A percentile compares a stretch with the other conserved stretches of the same genome.
These are phyloP conservation scores for Hippoglossus stenolepis DNA, from an alignment of 2,113 vertebrate genomes.

Conservation along the genomic window DNA sequence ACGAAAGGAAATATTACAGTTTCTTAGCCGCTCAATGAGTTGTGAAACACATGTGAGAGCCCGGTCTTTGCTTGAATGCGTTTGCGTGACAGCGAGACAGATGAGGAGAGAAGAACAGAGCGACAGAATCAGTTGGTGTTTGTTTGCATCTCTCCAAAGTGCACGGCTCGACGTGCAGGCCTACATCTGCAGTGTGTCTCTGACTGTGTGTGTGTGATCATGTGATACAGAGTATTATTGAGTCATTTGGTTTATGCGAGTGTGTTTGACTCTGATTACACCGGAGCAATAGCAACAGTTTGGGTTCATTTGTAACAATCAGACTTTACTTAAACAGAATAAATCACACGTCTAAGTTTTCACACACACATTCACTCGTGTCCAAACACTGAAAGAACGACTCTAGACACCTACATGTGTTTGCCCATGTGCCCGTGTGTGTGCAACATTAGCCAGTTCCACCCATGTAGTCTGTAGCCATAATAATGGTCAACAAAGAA, in stretches of 20 bases:
- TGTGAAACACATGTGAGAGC: conserved; percentile 13
- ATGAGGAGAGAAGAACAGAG: conserved; percentile 32
- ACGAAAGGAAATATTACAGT: neutral
- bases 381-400: conserved; percentile 31
- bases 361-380: conserved; percentile 14
- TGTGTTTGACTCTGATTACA: conserved; percentile 49
- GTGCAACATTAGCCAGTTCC: conserved; percentile 66
- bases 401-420: conserved; percentile 39
- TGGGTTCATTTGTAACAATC: conserved; percentile 82
- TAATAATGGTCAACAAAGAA: conserved; percentile 65
- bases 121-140: conserved; percentile 44
- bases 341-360: conserved; percentile 69
- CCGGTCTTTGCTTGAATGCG: conserved; percentile 2
- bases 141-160: conserved; percentile 44
- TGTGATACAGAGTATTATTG: conserved; percentile 37
- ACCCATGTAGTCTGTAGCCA: conserved; percentile 51
- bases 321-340: conserved; percentile 79
- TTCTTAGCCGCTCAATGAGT: neutral
- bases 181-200: conserved; percentile 41
- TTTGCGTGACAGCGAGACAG: conserved; percentile 39
- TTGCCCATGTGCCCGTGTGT: conserved; percentile 2
- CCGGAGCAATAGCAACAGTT: conserved; percentile 63
- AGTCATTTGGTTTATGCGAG: conserved; percentile 26
- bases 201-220: conserved; percentile 26
- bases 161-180: conserved; percentile 12